These are phyloP conservation scores for Antechinus stuartii DNA, from an alignment of 2,113 vertebrate species.

Conservation along the genomic window DNA sequence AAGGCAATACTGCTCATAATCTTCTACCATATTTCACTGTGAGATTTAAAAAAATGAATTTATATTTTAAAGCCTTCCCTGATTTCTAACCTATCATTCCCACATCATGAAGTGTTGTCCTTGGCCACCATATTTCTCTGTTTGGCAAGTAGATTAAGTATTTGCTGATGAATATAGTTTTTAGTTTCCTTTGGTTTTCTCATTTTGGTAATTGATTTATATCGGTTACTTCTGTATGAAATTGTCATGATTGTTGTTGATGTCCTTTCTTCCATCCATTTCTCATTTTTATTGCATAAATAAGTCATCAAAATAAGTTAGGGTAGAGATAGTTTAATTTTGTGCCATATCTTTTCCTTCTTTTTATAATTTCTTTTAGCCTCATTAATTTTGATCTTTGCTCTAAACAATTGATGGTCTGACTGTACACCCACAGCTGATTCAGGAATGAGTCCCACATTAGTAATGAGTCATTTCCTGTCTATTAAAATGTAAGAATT, in stretches of 20 bases:
- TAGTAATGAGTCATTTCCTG: not conserved
- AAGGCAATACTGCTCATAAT: not conserved
- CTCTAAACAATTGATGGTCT: constrained; percentile 1
- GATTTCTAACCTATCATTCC: not conserved
- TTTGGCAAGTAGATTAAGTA: not conserved
- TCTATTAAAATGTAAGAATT: not conserved
- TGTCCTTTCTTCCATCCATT: not conserved
- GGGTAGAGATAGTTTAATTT: not conserved
- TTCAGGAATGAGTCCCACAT: not conserved
- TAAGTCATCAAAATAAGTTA: not conserved
- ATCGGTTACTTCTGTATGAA: not conserved
- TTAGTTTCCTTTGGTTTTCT: not conserved
- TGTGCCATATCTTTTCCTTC: not conserved
- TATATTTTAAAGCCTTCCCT: not conserved
- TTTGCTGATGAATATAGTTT: not conserved
- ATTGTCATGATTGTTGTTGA: not conserved
- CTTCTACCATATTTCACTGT: not conserved
- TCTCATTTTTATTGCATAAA: not conserved
- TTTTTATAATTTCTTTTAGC: not conserved
- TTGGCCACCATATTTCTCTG: not conserved
- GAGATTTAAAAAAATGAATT: not conserved
- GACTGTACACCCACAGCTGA: not conserved
- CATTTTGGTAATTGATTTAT: not conserved
- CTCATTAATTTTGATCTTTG: not conserved
- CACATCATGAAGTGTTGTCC: not conserved